A percentile compares a stretch with the other conserved stretches of the same genome.
Conservation (phyloP, 2,113 vertebrate species). For the Rhizomys pruinosus region DNA sequence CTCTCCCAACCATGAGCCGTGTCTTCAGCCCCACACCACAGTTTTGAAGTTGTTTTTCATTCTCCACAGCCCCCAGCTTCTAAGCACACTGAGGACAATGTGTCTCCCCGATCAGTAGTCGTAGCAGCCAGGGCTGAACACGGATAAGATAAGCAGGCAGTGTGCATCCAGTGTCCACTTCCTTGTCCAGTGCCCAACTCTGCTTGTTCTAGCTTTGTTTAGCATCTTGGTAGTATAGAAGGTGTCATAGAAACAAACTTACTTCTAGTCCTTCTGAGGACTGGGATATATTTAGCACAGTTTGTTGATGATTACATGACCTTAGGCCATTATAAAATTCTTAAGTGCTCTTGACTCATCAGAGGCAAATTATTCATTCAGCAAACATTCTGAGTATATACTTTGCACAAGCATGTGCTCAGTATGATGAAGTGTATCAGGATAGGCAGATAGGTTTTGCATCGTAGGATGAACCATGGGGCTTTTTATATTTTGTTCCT, state of each 20-base stretch:
- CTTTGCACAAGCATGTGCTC: neutral
- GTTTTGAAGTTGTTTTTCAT: neutral
- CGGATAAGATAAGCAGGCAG: neutral
- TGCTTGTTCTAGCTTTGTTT: neutral
- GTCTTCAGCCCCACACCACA: neutral
- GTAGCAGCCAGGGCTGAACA: neutral
- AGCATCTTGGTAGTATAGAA: neutral
- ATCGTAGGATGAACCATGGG: neutral
- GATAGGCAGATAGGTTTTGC: neutral
- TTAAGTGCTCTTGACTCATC: conserved; percentile 53
- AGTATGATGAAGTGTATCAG: neutral
- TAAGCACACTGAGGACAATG: neutral
- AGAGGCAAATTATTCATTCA: conserved; percentile 61
- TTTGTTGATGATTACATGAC: conserved; percentile 39
- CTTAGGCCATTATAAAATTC: conserved; percentile 56
- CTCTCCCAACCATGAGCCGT: neutral
- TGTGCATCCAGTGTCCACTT: neutral
- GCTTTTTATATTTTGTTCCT: neutral
- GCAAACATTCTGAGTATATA: conserved; percentile 36
- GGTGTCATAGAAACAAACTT: conserved; percentile 3
- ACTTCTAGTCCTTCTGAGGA: neutral
- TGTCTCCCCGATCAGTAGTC: neutral
- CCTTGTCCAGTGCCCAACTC: neutral
- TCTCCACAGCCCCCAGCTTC: too few relatives aligned
- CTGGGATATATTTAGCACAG: conserved; percentile 54